phyloP scores from a whole-genome alignment of 2,113 vertebrate genomes.

The Speoplatyrhinus poulsoni region DNA sequence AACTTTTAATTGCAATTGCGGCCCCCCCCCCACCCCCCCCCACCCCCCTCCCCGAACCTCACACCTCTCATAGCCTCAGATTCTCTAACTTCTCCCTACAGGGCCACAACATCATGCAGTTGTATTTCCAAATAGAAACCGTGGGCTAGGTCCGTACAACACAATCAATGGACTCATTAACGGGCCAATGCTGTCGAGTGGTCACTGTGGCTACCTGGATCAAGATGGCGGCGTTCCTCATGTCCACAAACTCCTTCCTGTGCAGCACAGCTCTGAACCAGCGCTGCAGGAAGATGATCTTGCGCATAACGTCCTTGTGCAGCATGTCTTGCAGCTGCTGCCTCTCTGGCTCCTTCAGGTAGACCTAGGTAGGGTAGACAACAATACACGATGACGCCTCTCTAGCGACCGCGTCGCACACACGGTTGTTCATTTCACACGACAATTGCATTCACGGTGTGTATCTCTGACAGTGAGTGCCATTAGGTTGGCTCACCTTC shows the following conservation, averaged over 20 bases:
- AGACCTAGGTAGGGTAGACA: conserved; percentile 79
- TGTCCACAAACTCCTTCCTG: conserved; percentile 82
- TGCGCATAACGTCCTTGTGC: conserved; percentile 91
- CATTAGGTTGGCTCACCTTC: conserved; percentile 77
- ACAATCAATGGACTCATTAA: not conserved
- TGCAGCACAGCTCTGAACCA: conserved; percentile 87
- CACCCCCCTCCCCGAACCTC: too few species aligned
- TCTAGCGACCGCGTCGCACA: too few species aligned
- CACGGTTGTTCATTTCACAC: too few species aligned
- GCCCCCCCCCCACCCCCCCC: too few species aligned
- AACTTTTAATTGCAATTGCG: too few species aligned
- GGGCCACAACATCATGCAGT: too few species aligned
- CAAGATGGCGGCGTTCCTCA: conserved; percentile 77
- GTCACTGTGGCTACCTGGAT: conserved; percentile 80
- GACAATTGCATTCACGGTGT: not conserved
- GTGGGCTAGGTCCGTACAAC: too few species aligned
- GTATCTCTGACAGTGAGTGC: not conserved
- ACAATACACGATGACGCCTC: not conserved
- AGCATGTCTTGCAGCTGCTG: conserved; percentile 89
- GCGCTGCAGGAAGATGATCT: conserved; percentile 92
- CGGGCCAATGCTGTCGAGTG: not conserved
- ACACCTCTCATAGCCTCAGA: too few species aligned
- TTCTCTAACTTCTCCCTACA: not conserved
- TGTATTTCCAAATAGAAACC: too few species aligned
- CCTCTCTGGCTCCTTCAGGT: conserved; percentile 89